Evolutionary conservation across 2,888 invertebrate species (phyloP), one percentile per base, ranked within the genome.

Genomic region (Parascotia fuliginaria): DNA sequence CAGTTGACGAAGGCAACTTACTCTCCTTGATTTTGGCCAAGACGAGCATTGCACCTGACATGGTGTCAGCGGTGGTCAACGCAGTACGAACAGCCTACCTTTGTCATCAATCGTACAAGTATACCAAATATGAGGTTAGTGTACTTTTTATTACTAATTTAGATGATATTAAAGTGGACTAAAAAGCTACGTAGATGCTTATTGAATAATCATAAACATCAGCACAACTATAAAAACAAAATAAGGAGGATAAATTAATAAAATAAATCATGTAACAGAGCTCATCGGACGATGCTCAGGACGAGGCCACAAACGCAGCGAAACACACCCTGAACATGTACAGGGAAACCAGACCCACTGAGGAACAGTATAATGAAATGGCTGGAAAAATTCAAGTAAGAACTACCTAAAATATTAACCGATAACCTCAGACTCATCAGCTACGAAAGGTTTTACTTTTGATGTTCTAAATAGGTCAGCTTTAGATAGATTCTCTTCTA

Each of bases 1-100:
- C 43, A 87, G 85, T 78, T 0, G 70, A 78, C 11, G 87, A 88
- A 61, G 55, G 55, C 1, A 77, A 55, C 12, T 57, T 89, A 0
- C 38, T 88, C 1, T 19, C 65, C n/a, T 75, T 71, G 38, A 51
- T 89, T 7, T 29, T 78, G 4, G 71, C 56, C 1, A 68, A 73
- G 1, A 77, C 70, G 0, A 58, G 55, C 1, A 70, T 84, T 6
- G 51, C 73, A 0, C 63, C 70, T 7, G 32, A 54, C 0, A 54
- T 78, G 32, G 41, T 85, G 9, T 55, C 68, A 0, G 65, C 62
- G 0, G 44, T 89, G 2, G 70, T 73, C 41, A 27, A 61, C 0
- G 81, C 80, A 0, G 56, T 86, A 1, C 71, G 73, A 0, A 57
- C 40, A 1, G 81, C 87, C 0, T 86, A 73, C 24, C 32, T 73